Evolutionary conservation across 1,140 invertebrate species (phyloP), one percentile per base, ranked within the genome.

Genomic region (Drosophila bifasciata): DNA sequence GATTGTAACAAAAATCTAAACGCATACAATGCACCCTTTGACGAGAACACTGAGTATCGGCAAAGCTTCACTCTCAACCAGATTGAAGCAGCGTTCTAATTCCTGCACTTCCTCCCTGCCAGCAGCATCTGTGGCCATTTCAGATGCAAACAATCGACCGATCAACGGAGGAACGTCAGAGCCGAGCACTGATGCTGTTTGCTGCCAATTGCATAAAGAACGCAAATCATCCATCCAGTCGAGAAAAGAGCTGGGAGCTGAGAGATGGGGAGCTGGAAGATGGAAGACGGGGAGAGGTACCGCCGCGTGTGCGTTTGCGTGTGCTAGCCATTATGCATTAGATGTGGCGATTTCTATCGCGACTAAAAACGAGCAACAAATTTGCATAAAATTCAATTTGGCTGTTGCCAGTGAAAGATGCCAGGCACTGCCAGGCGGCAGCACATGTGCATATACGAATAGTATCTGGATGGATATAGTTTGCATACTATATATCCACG

Each of bases 301-400:
- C 6, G 51, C 45, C 1, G 52, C 41, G 52, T 60, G 41, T 64
- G 60, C 59, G 59, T 52, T 43, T 36, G 43, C 48, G 32, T 40
- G 51, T 74, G 71, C 53, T 62, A 72, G 75, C 70, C 64, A 83
- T 88, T 89, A 89, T 79, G 79, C 84, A 88, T 86, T 86, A 86
- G 83, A 83, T 81, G 79, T 86, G 83, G 83, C 70, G 78, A 79
- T 88, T 83, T 75, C 73, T 61, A 77, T 77, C 62, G 32, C 71
- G 28, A 84, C 62, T 67, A 78, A 61, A 70, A 85, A 66, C 81
- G 61, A 70, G 53, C 64, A 61, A 67, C 66, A 86, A 88, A 86
- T 88, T 88, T 88, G 84, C 83, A 86, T 88, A 88, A 88, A 86
- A 88, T 88, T 88, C 83, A 86, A 86, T 88, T 86, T 88, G 75